Evolutionary conservation across 2,888 invertebrate species (phyloP).

Genomic region (Platypus cylindrus): DNA sequence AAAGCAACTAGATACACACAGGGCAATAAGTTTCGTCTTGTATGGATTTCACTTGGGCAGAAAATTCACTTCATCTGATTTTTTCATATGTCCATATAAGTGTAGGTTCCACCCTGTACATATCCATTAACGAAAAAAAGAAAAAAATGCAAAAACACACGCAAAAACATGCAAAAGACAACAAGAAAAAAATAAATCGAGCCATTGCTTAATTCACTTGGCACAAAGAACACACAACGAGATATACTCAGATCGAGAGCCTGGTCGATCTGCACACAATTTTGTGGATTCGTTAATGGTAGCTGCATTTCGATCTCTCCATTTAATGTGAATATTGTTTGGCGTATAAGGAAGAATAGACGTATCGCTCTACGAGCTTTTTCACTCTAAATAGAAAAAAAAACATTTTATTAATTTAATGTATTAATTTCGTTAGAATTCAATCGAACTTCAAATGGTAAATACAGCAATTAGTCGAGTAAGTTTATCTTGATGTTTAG

Average conservation of each 20-base stretch:
- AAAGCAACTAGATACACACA: too few species aligned
- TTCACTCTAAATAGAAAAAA: slow-evolving; percentile 51
- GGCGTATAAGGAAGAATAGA: slow-evolving; percentile 80
- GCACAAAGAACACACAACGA: slow-evolving; percentile 35
- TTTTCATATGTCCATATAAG: too few species aligned
- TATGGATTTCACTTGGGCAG: too few species aligned
- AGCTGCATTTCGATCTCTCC: slow-evolving; percentile 75
- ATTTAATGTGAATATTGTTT: slow-evolving; percentile 64
- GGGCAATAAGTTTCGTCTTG: too few species aligned
- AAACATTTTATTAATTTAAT: neutral
- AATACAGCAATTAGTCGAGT: too few species aligned
- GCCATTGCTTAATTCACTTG: slow-evolving; percentile 31
- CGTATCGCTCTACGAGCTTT: slow-evolving; percentile 80
- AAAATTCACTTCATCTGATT: too few species aligned
- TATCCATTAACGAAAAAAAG: too few species aligned
- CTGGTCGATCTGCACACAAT: slow-evolving; percentile 85
- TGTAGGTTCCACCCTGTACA: too few species aligned
- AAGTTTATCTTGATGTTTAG: too few species aligned
- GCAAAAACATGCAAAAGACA: slow-evolving; percentile 1
- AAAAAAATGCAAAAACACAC: neutral
- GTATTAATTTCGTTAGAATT: too few species aligned
- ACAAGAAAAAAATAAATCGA: slow-evolving; percentile 11
- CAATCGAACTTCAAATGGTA: too few species aligned
- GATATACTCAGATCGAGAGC: slow-evolving; percentile 85
- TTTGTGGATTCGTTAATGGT: slow-evolving; percentile 78